phyloP scores from a whole-genome alignment of 64 coral and sea anemone genomes.

The Cladopsammia gracilis region DNA sequence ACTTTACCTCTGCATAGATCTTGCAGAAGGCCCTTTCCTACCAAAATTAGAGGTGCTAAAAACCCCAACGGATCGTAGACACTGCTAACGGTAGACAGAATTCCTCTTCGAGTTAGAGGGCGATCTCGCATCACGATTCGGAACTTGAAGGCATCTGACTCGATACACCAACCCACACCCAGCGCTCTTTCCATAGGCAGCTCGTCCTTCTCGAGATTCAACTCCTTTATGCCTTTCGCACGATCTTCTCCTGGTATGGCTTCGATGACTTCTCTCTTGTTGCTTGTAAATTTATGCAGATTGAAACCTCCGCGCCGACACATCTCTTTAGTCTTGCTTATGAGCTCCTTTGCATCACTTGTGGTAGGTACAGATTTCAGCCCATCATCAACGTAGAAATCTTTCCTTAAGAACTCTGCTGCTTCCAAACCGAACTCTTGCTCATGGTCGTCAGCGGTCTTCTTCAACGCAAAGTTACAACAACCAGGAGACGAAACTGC shows the following conservation, averaged over 20 bases:
- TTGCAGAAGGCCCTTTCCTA: conserved; percentile 24
- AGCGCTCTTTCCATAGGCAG: conserved; percentile 38
- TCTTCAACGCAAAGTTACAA: conserved; percentile 62
- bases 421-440: conserved; percentile 41
- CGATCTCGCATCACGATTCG: conserved; percentile 32
- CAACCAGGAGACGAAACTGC: conserved; percentile 67
- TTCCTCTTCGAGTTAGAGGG: conserved; percentile 48
- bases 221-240: conserved; percentile 9
- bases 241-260: conserved; percentile 24
- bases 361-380: conserved; percentile 40
- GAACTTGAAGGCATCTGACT: conserved; percentile 42
- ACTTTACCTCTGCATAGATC: conserved; percentile 50
- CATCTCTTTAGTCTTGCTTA: conserved; percentile 18
- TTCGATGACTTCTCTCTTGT: not conserved
- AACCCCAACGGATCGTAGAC: conserved; percentile 29
- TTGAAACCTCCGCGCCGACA: not conserved
- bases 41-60: not conserved
- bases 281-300: not conserved
- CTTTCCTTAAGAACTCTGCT: conserved; percentile 42
- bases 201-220: not conserved
- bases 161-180: conserved; percentile 19
- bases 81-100: conserved; percentile 26
- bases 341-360: conserved; percentile 30
- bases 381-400: no score
- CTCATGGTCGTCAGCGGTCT: conserved; percentile 45